Base-by-base conservation (phyloP, 2,797 vertebrate species). In the Champsocephalus gunnari region DNA sequence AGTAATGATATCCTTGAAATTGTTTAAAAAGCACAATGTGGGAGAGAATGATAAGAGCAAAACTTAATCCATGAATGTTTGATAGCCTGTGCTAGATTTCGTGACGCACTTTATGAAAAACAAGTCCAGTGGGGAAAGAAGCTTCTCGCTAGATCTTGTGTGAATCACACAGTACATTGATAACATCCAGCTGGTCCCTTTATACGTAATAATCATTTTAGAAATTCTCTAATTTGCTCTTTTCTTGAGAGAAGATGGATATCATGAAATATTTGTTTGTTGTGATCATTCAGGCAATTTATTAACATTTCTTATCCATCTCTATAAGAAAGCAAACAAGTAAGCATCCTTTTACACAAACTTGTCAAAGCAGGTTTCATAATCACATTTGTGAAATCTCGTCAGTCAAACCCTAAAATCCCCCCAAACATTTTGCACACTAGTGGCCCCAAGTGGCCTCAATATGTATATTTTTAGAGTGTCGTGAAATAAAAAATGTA, bases 11-110 rank as follows among this genome's bases (percentile, higher is more conserved):
- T 66, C 21, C 60, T 68, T 68, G 24, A 56, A 49, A 65, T 69
- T 3, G 63, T 82, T 67, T 17, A 62, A 47, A 62, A 50, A 67
- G 49, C 66, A 41, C 48, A 61, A 79, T 28, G 51, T 77, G 66
- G 61, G 19, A 51, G 58, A 61, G 3, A 71, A 32, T n/a, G 66
- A 83, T 64, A 54, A 69, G 43, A 34, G 47, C 16, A 48, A 56
- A 84, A 55, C 11, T 28, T 71, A 73, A 75, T 77, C 47, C 50
- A 41, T 54, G 19, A 63, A 38, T 63, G 60, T 83, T 68, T 75
- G 41, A 72, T n/a, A 57, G 59, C 11, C 24, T 64, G 59, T 55
- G 50, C 17, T 55, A 44, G 49, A 17, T 66, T 77, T 74, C 32
- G 32, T 4, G 21, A 67, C 34, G 17, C 28, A 41, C 9, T 66